phyloP scores from a whole-genome alignment of 2,888 invertebrate species.

The Apamea sordens region DNA sequence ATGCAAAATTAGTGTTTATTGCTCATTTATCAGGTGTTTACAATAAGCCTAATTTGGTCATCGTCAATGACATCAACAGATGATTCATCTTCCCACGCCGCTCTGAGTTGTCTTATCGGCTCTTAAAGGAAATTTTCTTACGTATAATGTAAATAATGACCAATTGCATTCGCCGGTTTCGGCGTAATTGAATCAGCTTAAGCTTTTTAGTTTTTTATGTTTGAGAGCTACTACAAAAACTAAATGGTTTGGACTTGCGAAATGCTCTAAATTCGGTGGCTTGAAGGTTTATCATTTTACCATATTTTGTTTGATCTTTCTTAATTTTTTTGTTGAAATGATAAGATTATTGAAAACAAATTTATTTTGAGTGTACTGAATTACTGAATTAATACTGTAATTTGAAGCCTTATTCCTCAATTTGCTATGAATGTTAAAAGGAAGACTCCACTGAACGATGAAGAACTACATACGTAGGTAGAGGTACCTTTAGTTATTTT shows the following conservation, averaged over 20 bases:
- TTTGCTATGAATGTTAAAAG: not conserved
- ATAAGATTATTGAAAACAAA: not conserved
- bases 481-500: not conserved
- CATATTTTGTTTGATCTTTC: conserved; percentile 14
- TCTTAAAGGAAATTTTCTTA: conserved; percentile 69
- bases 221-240: conserved; percentile 52
- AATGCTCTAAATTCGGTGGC: conserved; percentile 32
- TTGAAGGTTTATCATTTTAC: conserved; percentile 37
- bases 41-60: conserved; percentile 69
- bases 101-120: conserved; percentile 61
- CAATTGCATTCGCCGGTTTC: conserved; percentile 68
- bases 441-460: not conserved
- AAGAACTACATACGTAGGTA: not conserved
- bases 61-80: conserved; percentile 74
- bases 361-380: conserved; percentile 5
- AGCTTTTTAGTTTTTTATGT: conserved; percentile 61
- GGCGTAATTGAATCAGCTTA: conserved; percentile 66
- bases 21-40: conserved; percentile 68
- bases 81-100: conserved; percentile 77
- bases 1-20: conserved; percentile 38
- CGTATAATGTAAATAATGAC: conserved; percentile 63
- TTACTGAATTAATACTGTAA: too few species aligned
- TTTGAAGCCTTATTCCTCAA: not conserved
- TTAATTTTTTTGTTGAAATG: not conserved
- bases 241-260: conserved; percentile 49